phyloP scores from a whole-genome alignment of 2,888 invertebrate species.

The Blastobasis lacticolella region DNA sequence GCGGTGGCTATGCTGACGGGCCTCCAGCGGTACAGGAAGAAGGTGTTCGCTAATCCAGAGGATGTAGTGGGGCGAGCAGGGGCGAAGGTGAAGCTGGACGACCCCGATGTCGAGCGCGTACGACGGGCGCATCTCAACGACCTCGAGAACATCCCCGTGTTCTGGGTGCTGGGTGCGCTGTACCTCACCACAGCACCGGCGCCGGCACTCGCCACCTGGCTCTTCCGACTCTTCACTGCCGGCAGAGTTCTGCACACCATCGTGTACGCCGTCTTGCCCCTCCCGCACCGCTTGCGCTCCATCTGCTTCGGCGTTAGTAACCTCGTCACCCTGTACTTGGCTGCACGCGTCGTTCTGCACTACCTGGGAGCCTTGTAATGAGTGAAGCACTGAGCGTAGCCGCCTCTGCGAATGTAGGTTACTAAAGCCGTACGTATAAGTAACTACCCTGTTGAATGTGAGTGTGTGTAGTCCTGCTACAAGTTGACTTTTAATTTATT shows the following conservation, averaged over 20 bases:
- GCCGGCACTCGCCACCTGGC: constrained; percentile 28
- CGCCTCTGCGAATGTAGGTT: too few relatives aligned
- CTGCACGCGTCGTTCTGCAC: constrained; percentile 33
- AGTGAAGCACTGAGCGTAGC: neutral
- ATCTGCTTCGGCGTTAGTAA: constrained; percentile 40
- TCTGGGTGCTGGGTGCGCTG: constrained; percentile 72
- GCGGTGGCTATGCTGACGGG: constrained; percentile 32
- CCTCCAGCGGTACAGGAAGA: constrained; percentile 28
- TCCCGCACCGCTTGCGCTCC: constrained; percentile 71
- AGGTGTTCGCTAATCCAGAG: constrained; percentile 48
- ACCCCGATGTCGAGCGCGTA: constrained; percentile 51
- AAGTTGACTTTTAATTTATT: too few relatives aligned
- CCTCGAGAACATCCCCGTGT: constrained; percentile 80
- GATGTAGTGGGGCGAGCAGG: constrained; percentile 31
- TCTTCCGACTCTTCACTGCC: constrained; percentile 62
- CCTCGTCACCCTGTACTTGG: constrained; percentile 45
- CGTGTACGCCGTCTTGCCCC: constrained; percentile 76
- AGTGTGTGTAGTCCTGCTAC: too few relatives aligned
- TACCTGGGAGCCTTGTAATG: constrained; percentile 28
- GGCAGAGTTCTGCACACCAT: constrained; percentile 75
- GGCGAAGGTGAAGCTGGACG: constrained; percentile 38
- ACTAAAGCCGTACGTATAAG: too few relatives aligned
- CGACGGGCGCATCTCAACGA: constrained; percentile 79
- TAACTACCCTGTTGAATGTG: too few relatives aligned
- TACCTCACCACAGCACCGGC: constrained; percentile 74